Percentiles rank a stretch among this genome's conserved stretches.
These are phyloP conservation scores for Alcedo atthis DNA, from an alignment of 2,797 vertebrate species.

Conservation along the genomic window DNA sequence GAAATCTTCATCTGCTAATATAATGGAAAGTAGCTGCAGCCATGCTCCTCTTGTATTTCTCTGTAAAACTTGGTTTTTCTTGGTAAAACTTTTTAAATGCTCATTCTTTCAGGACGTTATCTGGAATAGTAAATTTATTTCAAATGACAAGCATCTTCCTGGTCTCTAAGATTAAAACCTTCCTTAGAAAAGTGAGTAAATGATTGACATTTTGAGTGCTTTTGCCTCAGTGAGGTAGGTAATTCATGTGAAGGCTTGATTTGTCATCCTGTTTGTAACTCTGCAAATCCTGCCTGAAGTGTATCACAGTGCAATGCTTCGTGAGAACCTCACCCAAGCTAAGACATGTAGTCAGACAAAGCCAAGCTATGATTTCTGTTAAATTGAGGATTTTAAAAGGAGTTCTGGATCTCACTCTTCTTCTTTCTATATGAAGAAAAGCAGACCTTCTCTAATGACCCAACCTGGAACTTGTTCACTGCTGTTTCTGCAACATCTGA, in stretches of 20 bases:
- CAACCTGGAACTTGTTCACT: background rate
- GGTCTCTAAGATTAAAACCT: background rate
- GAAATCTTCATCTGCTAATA: background rate
- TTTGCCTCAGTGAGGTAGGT: background rate
- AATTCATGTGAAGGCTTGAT: background rate
- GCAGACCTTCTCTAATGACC: background rate
- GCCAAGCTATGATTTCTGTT: background rate
- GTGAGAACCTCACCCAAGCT: background rate
- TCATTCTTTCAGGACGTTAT: background rate
- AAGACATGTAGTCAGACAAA: background rate
- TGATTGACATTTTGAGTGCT: background rate
- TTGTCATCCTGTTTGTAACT: background rate
- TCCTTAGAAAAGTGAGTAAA: background rate
- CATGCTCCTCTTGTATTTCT: background rate
- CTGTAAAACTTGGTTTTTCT: background rate
- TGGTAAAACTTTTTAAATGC: background rate
- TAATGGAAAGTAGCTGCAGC: background rate
- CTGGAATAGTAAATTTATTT: background rate
- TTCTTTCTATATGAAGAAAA: background rate
- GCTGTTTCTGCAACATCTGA: background rate
- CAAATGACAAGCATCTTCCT: background rate
- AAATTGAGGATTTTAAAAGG: background rate
- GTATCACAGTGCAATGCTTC: background rate
- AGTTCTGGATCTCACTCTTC: background rate
- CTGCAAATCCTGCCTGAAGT: background rate